Base-by-base conservation (phyloP, 2,888 invertebrate species). In the Dynastes hyllus region DNA sequence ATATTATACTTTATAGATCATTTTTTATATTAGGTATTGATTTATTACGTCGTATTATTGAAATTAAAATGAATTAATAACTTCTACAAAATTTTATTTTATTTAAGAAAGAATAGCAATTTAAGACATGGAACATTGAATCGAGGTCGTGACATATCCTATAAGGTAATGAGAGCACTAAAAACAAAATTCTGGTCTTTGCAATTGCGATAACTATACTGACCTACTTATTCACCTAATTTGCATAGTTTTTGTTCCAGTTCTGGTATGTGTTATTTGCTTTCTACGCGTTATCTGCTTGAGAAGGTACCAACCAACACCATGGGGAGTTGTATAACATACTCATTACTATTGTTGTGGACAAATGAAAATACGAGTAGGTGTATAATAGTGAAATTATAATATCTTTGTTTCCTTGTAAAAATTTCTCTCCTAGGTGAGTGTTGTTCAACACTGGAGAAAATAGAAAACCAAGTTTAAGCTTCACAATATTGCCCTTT, bases 161-260 rank as follows among this genome's bases (percentile, higher is more conserved):
- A 66, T 66, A 66, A 66, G 50, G 22, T 66, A 66, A 66, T 66
- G 66, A 66, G 66, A 66, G 66, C 66, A 66, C 66, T 66, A 66
- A 66, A 66, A 66, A 16, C 22, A 66, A 66, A 65, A 66, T 66
- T 66, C 66, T 66, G 40, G 40, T 66, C 66, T 66, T 66, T 37
- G 66, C 16, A 66, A 55, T 2, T 61, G 27, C 29, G 9, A 63
- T 11, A 32, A 69, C 50, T n/a, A 27, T 58, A 40, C 11, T 32
- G 73, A 58, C 73, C 73, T 75, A 61, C 61, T 45, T 75, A 45
- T 11, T 27, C 61, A 55, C 45, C 45, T 61, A 61, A 75, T 75
- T 75, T 75, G 73, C 73, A 75, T 63, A 63, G 61, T 61, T 75
- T 69, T 75, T 45, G 73, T 75, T 75, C 61, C 27, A 61, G 73